Evolutionary conservation across 2,797 vertebrate species (phyloP), one percentile per base, ranked within the genome.

Genomic region (Acrocephalus scirpaceus): DNA sequence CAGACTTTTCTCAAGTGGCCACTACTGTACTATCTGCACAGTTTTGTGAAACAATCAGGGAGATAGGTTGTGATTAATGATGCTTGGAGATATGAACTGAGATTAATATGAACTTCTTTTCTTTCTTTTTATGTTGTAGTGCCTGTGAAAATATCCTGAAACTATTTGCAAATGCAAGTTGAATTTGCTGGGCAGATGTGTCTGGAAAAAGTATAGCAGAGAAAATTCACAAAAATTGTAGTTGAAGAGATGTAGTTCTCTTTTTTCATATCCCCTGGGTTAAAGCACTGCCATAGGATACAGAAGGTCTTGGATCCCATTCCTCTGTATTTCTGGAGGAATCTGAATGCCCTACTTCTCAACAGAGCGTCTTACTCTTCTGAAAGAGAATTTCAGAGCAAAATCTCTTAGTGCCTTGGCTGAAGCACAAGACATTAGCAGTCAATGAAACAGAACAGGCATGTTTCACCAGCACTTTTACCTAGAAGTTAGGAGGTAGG

Each of bases 131-230:
- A 81, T 58, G 36, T 32, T 69, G 13, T 27, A 69, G 78, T 72
- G 62, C 34, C 54, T 75, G 18, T 78, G 51, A 70, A 92, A 95
- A 90, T 86, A 90, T 62, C 90, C 92, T 81, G 73, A 84, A 94
- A 78, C 62, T 95, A 84, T 90, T 90, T 95, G 56, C 25, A 91
- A 86, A 77, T n/a, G n/a, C 66, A 69, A 27, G n/a, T 40, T 78
- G 58, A 88, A 92, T 81, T 45, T 61, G 40, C 76, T 70, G 47
- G 76, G 29, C 16, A 74, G n/a, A 51, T 66, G 16, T 56, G 22
- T 36, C 40, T 75, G n/a, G 50, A 88, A 72, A 61, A 83, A 66
- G 26, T 26, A 57, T 22, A 74, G 51, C 4, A 32, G 51, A 58
- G 22, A 90, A 85, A 94, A 89, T 22, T 69, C 32, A 54, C 38